phyloP scores from a whole-genome alignment of 2,113 vertebrate species.

The Cisticola juncidis region DNA sequence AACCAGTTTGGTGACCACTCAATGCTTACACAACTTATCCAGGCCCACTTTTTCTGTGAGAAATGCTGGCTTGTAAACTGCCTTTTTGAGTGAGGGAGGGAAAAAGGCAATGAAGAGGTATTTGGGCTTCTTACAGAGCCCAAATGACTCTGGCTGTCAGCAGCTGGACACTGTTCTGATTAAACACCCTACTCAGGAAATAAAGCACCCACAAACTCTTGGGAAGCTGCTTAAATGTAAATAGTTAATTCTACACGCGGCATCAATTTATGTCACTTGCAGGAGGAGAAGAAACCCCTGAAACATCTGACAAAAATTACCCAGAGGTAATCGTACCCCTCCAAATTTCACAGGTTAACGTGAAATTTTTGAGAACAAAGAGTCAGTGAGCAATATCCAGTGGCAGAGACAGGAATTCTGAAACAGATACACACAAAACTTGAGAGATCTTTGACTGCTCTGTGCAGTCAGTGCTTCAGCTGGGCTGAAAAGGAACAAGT shows the following conservation, averaged over 20 bases:
- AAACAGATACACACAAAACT: not conserved
- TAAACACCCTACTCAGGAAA: not conserved
- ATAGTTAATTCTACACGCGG: not conserved
- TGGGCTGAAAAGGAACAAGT: not conserved
- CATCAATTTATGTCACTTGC: not conserved
- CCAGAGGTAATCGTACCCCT: not conserved
- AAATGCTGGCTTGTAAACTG: not conserved
- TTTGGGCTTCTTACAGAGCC: not conserved
- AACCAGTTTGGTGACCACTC: not conserved
- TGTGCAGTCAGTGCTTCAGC: not conserved
- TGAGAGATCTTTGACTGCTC: not conserved
- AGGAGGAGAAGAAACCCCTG: not conserved
- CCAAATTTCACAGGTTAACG: not conserved
- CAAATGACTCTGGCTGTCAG: not conserved
- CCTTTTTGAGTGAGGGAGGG: not conserved
- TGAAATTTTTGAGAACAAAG: not conserved
- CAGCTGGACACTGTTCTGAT: not conserved
- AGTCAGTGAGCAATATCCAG: not conserved
- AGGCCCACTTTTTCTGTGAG: not conserved
- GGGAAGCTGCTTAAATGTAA: not conserved
- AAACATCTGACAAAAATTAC: not conserved
- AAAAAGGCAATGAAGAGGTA: not conserved
- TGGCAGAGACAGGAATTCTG: not conserved
- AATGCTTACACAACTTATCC: not conserved
- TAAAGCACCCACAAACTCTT: not conserved